Conservation (phyloP, 2,113 vertebrate species). For the Poeciliopsis occidentalis region DNA sequence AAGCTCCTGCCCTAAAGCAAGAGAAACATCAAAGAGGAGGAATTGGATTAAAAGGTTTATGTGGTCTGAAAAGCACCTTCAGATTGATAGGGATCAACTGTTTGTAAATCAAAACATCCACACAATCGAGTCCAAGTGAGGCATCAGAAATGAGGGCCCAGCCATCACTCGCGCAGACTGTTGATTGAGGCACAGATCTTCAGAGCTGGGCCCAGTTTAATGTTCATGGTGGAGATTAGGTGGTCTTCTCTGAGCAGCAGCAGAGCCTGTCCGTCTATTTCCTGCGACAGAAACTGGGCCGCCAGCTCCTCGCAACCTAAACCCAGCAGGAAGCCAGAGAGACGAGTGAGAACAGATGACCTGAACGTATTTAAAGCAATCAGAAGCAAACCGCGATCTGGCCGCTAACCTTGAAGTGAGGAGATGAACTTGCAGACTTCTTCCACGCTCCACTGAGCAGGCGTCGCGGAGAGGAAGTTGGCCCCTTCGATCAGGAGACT, state of each 20-base stretch:
- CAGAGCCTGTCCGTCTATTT: conserved; percentile 97
- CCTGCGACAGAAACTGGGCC: conserved; percentile 94
- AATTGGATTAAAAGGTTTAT: background rate
- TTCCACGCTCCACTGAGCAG: conserved; percentile 93
- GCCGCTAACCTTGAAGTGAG: conserved; percentile 88
- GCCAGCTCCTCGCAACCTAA: conserved; percentile 97
- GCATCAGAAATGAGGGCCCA: conserved; percentile 2
- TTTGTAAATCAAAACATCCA: conserved; percentile 1
- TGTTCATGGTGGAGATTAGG: conserved; percentile 98
- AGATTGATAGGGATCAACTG: conserved; percentile 16
- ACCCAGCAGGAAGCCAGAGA: conserved; percentile 2
- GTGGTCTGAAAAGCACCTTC: background rate
- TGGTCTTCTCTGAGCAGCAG: conserved; percentile 96
- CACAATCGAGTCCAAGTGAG: conserved; percentile 7
- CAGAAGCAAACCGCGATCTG: background rate
- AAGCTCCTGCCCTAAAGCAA: background rate
- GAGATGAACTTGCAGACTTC: conserved; percentile 96
- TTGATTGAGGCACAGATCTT: conserved; percentile 99
- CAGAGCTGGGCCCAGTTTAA: conserved; percentile 96
- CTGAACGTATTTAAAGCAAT: background rate
- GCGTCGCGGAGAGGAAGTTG: conserved; percentile 89
- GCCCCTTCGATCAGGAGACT: conserved; percentile 87
- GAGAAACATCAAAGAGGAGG: background rate
- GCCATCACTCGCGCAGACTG: conserved; percentile 87
- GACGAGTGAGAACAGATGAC: background rate